A percentile compares a stretch with the other conserved stretches of the same genome.
Conservation (phyloP, 2,113 vertebrate species). For the Muscicapa adusta region DNA sequence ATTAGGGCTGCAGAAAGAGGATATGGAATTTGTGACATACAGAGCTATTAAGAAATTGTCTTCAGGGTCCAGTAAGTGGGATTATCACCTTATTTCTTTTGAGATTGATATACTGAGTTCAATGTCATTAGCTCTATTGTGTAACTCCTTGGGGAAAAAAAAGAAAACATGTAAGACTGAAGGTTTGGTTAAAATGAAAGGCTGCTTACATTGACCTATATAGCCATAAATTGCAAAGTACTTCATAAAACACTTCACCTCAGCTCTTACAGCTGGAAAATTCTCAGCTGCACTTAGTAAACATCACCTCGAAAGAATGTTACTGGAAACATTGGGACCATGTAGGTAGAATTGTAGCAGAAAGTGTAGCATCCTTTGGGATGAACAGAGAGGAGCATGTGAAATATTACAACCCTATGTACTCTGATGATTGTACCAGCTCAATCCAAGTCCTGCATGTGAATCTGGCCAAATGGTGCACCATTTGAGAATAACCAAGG, state of each 20-base stretch:
- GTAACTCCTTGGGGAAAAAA: not conserved
- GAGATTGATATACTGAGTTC: not conserved
- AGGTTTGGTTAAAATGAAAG: not conserved
- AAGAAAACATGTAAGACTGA: not conserved
- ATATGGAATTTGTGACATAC: not conserved
- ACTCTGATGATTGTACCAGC: not conserved
- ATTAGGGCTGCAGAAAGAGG: not conserved
- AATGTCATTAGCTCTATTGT: not conserved
- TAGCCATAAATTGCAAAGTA: not conserved
- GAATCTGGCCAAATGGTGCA: not conserved
- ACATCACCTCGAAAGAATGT: not conserved
- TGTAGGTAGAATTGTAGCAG: not conserved
- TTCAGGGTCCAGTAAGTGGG: not conserved
- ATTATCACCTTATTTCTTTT: constrained; percentile 21
- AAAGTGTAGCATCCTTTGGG: not conserved
- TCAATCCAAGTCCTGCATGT: not conserved
- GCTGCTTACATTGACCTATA: not conserved
- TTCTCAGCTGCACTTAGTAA: not conserved
- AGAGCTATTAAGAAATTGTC: not conserved
- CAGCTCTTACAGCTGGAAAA: not conserved
- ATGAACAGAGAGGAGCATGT: not conserved
- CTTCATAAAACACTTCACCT: constrained; percentile 8
- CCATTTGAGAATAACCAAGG: not conserved
- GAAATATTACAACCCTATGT: not conserved
- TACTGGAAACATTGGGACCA: not conserved